Evolutionary conservation across 23 tunicate species (phyloP).

Genomic region (Styela plicata): DNA sequence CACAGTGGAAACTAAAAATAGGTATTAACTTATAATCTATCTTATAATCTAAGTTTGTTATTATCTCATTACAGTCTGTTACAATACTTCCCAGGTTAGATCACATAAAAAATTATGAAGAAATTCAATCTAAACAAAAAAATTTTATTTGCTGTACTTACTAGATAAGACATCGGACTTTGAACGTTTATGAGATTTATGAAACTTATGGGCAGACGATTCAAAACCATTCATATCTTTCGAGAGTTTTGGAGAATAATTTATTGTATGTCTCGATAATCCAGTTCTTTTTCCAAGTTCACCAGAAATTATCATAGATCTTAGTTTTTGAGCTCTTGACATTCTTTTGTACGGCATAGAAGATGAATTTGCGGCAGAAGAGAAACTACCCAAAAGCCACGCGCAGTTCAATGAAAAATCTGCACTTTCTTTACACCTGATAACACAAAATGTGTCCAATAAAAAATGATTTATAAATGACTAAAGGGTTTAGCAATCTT

Average conservation of each 20-base stretch:
- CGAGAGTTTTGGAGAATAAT: not conserved
- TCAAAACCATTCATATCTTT: conserved; percentile 9
- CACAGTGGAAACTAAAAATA: no score
- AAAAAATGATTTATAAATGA: no score
- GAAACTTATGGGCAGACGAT: conserved; percentile 33
- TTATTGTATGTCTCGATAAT: conserved; percentile 9
- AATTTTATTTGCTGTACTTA: no score
- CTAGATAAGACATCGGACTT: conserved; percentile 87
- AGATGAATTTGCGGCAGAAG: conserved; percentile 30
- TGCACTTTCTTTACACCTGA: conserved; percentile 93
- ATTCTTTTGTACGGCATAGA: conserved; percentile 43
- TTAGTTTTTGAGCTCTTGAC: conserved; percentile 81
- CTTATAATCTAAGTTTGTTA: no score
- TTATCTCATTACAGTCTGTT: no score
- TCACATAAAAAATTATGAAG: no score
- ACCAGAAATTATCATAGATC: conserved; percentile 72
- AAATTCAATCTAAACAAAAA: no score
- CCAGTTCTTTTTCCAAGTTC: conserved; percentile 39
- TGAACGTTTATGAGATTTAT: conserved; percentile 74
- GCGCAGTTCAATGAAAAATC: conserved; percentile 96
- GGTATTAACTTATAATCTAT: no score
- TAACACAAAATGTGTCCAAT: no score
- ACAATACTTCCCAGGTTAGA: no score
- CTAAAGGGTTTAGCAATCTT: no score
- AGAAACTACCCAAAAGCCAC: conserved; percentile 83